Conservation (phyloP, 2,888 invertebrate genomes). For the Proisotoma minuta region DNA sequence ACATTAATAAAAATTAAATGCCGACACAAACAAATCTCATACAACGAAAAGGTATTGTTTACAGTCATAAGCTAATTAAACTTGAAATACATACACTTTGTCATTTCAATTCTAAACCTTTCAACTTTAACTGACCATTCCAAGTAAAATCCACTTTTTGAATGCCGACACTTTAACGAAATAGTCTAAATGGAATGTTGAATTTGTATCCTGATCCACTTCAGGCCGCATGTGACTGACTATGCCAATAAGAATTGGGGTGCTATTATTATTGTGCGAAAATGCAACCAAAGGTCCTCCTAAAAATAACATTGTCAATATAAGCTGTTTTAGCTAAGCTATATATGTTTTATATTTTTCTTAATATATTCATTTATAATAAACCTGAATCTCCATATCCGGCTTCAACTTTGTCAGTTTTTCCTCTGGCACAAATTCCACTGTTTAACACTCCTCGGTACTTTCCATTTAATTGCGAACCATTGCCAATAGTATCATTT, state of each 20-base stretch:
- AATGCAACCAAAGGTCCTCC: constrained; percentile 22
- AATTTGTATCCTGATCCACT: constrained; percentile 18
- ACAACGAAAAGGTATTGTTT: too few relatives aligned
- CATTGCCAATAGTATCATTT: not conserved
- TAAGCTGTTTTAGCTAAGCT: too few relatives aligned
- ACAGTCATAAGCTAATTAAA: too few relatives aligned
- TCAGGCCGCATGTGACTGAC: constrained; percentile 37
- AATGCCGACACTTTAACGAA: constrained; percentile 32
- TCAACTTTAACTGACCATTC: too few relatives aligned
- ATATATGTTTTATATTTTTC: too few relatives aligned
- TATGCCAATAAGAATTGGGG: constrained; percentile 27
- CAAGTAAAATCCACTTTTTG: constrained; percentile 35
- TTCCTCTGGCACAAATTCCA: constrained; percentile 33
- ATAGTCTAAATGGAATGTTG: constrained; percentile 33
- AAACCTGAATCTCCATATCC: constrained; percentile 38
- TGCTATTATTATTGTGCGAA: not conserved
- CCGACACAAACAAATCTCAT: too few relatives aligned
- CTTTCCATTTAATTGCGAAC: constrained; percentile 22
- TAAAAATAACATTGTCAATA: too few relatives aligned
- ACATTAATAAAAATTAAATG: too few relatives aligned
- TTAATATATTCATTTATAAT: too few relatives aligned
- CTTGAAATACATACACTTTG: too few relatives aligned
- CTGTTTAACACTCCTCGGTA: constrained; percentile 22
- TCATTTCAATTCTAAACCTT: too few relatives aligned
- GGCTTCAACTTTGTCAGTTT: constrained; percentile 24